phyloP scores from a whole-genome alignment of 1,140 invertebrate genomes.

The Conus ventricosus region DNA sequence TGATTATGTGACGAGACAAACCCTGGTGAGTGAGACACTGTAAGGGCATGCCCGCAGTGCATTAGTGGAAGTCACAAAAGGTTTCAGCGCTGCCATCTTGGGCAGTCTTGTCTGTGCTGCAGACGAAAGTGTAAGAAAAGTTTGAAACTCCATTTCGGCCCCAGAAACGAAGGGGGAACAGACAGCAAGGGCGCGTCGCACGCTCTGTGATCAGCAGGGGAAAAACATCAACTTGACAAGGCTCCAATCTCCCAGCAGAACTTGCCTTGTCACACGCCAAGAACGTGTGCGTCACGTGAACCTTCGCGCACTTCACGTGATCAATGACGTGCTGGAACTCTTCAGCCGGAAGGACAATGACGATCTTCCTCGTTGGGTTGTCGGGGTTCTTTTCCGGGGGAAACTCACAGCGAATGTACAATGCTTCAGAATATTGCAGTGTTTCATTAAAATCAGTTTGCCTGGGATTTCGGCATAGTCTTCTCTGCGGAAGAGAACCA shows the following conservation, averaged over 20 bases:
- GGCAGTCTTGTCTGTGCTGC: not conserved
- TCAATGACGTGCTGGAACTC: no score
- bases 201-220: not conserved
- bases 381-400: no score
- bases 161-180: not conserved
- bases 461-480: no score
- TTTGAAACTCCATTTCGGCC: not conserved
- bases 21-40: not conserved
- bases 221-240: not conserved
- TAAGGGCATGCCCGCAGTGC: not conserved
- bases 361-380: no score
- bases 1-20: no score
- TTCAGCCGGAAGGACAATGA: no score
- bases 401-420: no score
- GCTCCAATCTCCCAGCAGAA: not conserved
- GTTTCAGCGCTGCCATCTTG: not conserved
- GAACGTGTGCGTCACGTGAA: constrained; percentile 8
- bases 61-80: not conserved
- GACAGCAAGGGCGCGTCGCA: not conserved
- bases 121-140: not conserved
- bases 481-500: no score
- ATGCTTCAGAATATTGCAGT: no score
- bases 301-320: not conserved
- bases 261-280: not conserved
- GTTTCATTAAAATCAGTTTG: no score